Evolutionary conservation across 2,797 vertebrate genomes (phyloP).

Genomic region (Sandelia bainsii): DNA sequence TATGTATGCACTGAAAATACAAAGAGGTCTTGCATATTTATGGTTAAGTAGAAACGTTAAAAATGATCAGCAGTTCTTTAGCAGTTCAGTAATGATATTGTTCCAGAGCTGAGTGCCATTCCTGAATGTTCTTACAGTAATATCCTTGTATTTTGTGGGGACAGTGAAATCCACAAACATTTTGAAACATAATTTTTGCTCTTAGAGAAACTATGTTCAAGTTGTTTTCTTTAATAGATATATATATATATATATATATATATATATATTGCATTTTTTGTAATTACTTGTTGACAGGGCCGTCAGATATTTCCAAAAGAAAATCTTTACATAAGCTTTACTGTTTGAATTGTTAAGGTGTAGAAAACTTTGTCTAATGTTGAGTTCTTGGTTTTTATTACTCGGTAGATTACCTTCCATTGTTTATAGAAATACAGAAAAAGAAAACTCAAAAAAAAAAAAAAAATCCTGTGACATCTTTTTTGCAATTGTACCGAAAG

Average conservation of each 20-base stretch:
- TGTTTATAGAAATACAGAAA: slow-evolving; percentile 93
- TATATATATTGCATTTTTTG: slow-evolving; percentile 77
- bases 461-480: slow-evolving; percentile 90
- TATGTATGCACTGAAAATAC: slow-evolving; percentile 85
- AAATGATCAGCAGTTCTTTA: slow-evolving; percentile 70
- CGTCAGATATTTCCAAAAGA: slow-evolving; percentile 86
- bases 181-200: slow-evolving; percentile 72
- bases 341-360: slow-evolving; percentile 90
- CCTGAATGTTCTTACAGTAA: slow-evolving; percentile 81
- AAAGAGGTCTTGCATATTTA: slow-evolving; percentile 79
- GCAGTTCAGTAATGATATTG: slow-evolving; percentile 40
- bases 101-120: slow-evolving; percentile 77
- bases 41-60: slow-evolving; percentile 64
- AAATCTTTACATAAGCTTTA: slow-evolving; percentile 91
- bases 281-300: slow-evolving; percentile 85
- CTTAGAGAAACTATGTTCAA: slow-evolving; percentile 67
- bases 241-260: slow-evolving; percentile 15
- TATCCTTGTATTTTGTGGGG: slow-evolving; percentile 75
- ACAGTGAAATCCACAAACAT: slow-evolving; percentile 65
- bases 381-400: slow-evolving; percentile 93
- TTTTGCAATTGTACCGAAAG: slow-evolving; percentile 99
- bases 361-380: slow-evolving; percentile 90
- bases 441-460: slow-evolving; percentile 80
- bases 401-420: slow-evolving; percentile 90
- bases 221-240: slow-evolving; percentile 62